Evolutionary conservation across 2,797 vertebrate genomes (phyloP).

Genomic region (Garrulus glandarius): DNA sequence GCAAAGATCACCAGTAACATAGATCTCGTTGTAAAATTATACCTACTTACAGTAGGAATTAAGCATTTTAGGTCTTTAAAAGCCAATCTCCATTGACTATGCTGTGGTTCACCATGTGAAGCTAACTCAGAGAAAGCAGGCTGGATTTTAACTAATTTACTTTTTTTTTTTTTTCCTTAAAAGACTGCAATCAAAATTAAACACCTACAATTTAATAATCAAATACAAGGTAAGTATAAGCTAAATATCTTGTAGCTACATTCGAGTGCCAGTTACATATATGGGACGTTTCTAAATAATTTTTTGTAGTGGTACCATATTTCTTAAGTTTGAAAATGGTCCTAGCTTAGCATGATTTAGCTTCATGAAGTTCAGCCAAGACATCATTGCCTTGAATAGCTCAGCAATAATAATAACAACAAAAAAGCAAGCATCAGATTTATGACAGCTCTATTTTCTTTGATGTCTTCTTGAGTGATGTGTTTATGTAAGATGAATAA

Average conservation of each 20-base stretch:
- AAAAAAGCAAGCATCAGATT: not conserved
- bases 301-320: not conserved
- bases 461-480: not conserved
- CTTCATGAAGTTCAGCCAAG: not conserved
- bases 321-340: not conserved
- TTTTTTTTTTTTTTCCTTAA: not conserved
- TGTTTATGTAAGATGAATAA: constrained; percentile 32
- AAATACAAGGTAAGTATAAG: not conserved
- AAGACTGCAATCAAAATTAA: not conserved
- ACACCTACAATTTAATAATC: not conserved
- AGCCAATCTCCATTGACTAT: not conserved
- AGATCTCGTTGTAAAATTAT: not conserved
- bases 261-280: not conserved
- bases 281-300: not conserved
- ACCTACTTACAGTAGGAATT: not conserved
- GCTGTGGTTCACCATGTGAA: not conserved
- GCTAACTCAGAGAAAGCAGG: not conserved
- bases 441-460: constrained; percentile 7
- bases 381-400: not conserved
- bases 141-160: not conserved
- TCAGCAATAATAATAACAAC: not conserved
- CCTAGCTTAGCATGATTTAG: not conserved
- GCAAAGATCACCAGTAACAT: not conserved
- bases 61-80: not conserved
- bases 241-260: not conserved